phyloP scores from a whole-genome alignment of 2,888 invertebrate genomes.

The Anagyrus pseudococci region DNA sequence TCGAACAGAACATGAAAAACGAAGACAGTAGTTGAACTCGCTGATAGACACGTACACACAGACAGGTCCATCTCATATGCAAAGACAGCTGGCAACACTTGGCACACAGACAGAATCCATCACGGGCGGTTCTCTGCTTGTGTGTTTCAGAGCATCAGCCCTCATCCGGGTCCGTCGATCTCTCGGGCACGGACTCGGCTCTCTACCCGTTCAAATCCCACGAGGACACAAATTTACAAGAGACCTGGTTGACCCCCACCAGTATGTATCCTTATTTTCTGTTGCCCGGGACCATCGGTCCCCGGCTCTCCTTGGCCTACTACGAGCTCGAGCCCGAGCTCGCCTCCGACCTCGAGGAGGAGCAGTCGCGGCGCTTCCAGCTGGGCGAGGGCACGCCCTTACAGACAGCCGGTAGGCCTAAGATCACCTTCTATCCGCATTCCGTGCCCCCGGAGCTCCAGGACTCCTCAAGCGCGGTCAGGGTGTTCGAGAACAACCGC shows the following conservation, averaged over 20 bases:
- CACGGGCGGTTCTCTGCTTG: conserved; percentile 54
- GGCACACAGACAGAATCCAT: neutral
- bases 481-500: conserved; percentile 33
- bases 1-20: too few species aligned
- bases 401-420: conserved; percentile 46
- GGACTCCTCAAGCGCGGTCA: conserved; percentile 26
- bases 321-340: conserved; percentile 51
- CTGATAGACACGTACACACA: neutral
- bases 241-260: conserved; percentile 66
- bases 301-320: conserved; percentile 54
- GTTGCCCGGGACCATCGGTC: conserved; percentile 64
- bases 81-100: too few species aligned
- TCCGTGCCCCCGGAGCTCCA: conserved; percentile 30
- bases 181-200: conserved; percentile 68
- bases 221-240: conserved; percentile 62
- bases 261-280: conserved; percentile 69
- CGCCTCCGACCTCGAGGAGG: conserved; percentile 39
- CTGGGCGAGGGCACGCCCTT: conserved; percentile 41
- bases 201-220: conserved; percentile 64
- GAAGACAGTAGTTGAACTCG: neutral
- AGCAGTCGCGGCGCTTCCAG: conserved; percentile 42
- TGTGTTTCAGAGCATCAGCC: conserved; percentile 69
- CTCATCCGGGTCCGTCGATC: conserved; percentile 63
- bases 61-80: too few species aligned
- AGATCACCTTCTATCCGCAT: conserved; percentile 43